Evolutionary conservation across 2,888 invertebrate species (phyloP).

Genomic region (Oligia strigilis): DNA sequence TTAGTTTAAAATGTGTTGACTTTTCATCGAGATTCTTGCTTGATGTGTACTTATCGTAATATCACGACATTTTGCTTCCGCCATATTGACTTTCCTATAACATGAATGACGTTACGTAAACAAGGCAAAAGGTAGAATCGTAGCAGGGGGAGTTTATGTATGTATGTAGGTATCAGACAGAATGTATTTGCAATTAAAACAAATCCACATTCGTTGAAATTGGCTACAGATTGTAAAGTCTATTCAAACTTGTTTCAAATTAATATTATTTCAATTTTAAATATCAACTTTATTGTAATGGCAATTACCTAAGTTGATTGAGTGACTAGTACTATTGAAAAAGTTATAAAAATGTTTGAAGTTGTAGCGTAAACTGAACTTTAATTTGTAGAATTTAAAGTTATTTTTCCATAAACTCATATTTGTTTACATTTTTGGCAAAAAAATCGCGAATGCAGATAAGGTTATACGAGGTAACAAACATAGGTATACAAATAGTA

Average conservation of each 20-base stretch:
- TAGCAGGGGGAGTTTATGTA: too few relatives aligned
- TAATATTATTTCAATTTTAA: too few relatives aligned
- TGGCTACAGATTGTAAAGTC: neutral
- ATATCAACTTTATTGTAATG: too few relatives aligned
- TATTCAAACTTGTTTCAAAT: too few relatives aligned
- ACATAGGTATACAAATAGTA: neutral
- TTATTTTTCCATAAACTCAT: too few relatives aligned
- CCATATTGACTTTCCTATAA: conserved; percentile 1
- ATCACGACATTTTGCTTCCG: neutral
- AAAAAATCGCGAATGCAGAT: too few relatives aligned
- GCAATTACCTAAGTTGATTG: too few relatives aligned
- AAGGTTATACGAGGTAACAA: neutral
- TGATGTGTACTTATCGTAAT: neutral
- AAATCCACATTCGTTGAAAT: neutral
- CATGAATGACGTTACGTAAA: neutral
- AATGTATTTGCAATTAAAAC: neutral
- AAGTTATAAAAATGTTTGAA: too few relatives aligned
- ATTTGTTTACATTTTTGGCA: too few relatives aligned
- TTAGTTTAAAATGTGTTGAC: neutral
- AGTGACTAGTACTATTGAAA: too few relatives aligned
- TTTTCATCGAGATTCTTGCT: neutral
- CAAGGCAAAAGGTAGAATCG: neutral
- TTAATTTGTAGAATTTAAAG: too few relatives aligned
- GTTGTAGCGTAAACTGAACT: too few relatives aligned
- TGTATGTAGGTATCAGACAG: neutral